A percentile compares a stretch with the other conserved stretches of the same genome.
phyloP scores from a whole-genome alignment of 2,888 invertebrate species.

The Lacanobia oleracea region DNA sequence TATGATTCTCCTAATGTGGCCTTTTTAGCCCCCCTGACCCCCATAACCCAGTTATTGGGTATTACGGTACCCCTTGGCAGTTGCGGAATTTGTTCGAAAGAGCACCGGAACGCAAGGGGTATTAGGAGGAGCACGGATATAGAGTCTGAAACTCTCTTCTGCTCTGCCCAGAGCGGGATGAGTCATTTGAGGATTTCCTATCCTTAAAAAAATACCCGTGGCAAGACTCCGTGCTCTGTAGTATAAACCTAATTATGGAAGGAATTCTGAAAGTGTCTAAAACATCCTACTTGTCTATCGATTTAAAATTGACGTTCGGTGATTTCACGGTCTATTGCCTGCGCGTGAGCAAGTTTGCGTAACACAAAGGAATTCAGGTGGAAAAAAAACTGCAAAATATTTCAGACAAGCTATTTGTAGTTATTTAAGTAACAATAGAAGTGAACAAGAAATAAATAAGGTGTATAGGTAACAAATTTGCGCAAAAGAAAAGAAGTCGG shows the following conservation, averaged over 20 bases:
- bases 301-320: constrained; percentile 49
- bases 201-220: no score
- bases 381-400: constrained; percentile 49
- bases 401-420: constrained; percentile 52
- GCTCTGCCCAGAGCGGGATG: no score
- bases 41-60: no score
- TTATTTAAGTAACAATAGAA: constrained; percentile 50
- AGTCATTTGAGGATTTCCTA: no score
- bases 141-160: no score
- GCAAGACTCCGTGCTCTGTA: background rate
- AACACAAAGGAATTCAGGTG: constrained; percentile 46
- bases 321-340: constrained; percentile 65
- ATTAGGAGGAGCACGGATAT: no score
- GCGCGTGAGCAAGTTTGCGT: constrained; percentile 51
- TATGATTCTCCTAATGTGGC: no score
- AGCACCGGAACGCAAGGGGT: no score
- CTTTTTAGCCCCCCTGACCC: no score
- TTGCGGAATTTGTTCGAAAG: no score
- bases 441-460: constrained; percentile 40
- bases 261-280: constrained; percentile 55
- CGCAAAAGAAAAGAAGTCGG: constrained; percentile 6
- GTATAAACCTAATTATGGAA: constrained; percentile 5
- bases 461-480: constrained; percentile 30
- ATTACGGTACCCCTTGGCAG: no score
- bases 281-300: constrained; percentile 28